Base-by-base conservation (phyloP, 2,113 vertebrate genomes). In the Haemorhous mexicanus region DNA sequence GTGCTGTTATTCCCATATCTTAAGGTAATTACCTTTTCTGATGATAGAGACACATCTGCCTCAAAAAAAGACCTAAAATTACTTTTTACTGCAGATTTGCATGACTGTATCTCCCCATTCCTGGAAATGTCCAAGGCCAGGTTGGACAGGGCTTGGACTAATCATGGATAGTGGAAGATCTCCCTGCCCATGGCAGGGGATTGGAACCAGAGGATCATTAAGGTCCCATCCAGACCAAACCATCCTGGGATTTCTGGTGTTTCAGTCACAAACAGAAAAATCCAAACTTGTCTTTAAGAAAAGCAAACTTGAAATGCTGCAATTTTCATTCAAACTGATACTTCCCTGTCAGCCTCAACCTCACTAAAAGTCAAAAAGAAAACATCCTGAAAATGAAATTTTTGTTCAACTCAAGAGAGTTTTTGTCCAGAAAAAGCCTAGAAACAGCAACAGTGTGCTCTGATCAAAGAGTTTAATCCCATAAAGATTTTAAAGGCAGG, bases 1-100 rank as follows among this genome's bases (percentile, higher is more conserved):
- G 1, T 8, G 33, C 1, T 47, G 11, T 0, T 63, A 5, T 28
- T 70, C n/a, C 22, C 26, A 1, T 62, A 9, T 11, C 30, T 24
- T 24, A 9, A 66, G 11, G 6, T 13, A 55, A 55, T 66, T 47
- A 22, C 24, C 7, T 28, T 35, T 76, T 39, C 15, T 49, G 24
- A 8, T 50, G 7, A 13, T 22, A 61, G 69, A 94, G 32, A 41
- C 8, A 16, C 5, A 11, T 33, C n/a, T 87, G 8, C 12, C 21
- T 87, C 37, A 6, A 84, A 44, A 81, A 70, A 68, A 41, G 10
- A 39, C 18, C 27, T 37, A n/a, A 49, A 62, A 2, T 2, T 23
- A 10, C 4, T 6, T 73, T 76, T 26, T 50, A 13, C 12, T 16
- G 9, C 47, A 58, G 27, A 41, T 33, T 39, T 75, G 5, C 10